Evolutionary conservation across 2,888 invertebrate species (phyloP), one percentile per base, ranked within the genome.

Genomic region (Anaspis maculata): DNA sequence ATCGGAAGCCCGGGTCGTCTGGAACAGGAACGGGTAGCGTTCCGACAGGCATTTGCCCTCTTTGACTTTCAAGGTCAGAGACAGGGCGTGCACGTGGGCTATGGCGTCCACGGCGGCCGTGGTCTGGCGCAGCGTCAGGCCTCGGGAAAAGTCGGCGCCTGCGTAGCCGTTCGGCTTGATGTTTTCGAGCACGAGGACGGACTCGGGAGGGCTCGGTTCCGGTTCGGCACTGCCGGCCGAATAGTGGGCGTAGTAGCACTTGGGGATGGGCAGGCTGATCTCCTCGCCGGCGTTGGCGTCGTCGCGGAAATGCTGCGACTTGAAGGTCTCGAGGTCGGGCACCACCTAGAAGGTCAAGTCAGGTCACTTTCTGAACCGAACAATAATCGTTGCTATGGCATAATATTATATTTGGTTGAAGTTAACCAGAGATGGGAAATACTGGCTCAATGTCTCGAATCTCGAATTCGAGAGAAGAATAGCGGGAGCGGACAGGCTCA

Each of bases 1-100:
- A 45, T 84, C 83, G 0, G 84, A 83, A 1, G 85, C 85, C 52
- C 81, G 71, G 24, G 80, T 79, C 21, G 83, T 83, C 49, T 84
- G 83, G 51, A 86, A 85, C 10, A 86, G 68, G 56, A 85, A 86
- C 10, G 74, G 72, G 47, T 76, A 77, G 26, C 70, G 66, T 43
- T 73, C 71, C 2, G 70, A 67, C 6, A 77, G 54, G 1, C 65
- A 54, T 32, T 66, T 65, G 9, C 64, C 68, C 39, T 73, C 72
- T 48, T 69, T 68, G 7, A 76, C 64, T 54, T 76, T 76, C 50
- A 77, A 63, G 3, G 73, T 76, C 3, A 86, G 64, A 0, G 84
- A 83, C 1, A 84, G 67, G 0, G 83, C 83, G 59, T 86, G 86
- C 2, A 86, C 68, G 32, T 76, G 69, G 0, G 84, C 83, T 15